Base-by-base conservation (phyloP, 2,797 vertebrate genomes). In the Heterohyrax brucei region DNA sequence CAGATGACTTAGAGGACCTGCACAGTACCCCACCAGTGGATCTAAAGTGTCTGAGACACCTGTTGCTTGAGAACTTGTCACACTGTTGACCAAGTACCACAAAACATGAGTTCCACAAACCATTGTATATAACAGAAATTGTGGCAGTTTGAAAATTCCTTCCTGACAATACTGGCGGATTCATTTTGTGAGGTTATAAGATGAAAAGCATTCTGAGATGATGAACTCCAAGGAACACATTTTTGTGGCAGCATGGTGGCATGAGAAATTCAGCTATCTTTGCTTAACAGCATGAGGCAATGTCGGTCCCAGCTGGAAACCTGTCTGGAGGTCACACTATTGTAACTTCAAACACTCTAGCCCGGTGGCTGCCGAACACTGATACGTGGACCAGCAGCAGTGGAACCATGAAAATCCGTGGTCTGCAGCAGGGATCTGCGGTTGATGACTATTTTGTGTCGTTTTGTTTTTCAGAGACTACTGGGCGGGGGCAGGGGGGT, bases 321-420 rank as follows among this genome's bases (percentile, higher is more conserved):
- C 26, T 8, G 6, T 10, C 44, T 61, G 30, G 28, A 21, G 61
- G 85, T 9, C 82, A 16, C n/a, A 3, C 18, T 7, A 3, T 8
- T 8, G 8, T 21, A 5, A 72, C 44, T 61, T n/a, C 48, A 7
- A 16, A 62, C 75, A 26, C 46, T 24, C 56, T 33, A 22, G 30
- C 2, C 7, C 24, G 0, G 21, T 2, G 33, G 61, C 7, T 21
- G n/a, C 56, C 44, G 10, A 56, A 30, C 2, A 13, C 1, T 24
- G 44, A 33, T 0, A 7, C 28, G 2, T 0, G 2, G 39, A 30
- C 75, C 18, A 8, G 46, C 4, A 1, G 44, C 2, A 1, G 56
- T 28, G 24, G 85, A 68, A 70, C 50, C 78, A 0, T 0, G 0
- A 14, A 7, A 4, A 2, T 12, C 1, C 28, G 3, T 50, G 0